Conservation (phyloP, 2,888 invertebrate genomes). For the Leucophenga montana region DNA sequence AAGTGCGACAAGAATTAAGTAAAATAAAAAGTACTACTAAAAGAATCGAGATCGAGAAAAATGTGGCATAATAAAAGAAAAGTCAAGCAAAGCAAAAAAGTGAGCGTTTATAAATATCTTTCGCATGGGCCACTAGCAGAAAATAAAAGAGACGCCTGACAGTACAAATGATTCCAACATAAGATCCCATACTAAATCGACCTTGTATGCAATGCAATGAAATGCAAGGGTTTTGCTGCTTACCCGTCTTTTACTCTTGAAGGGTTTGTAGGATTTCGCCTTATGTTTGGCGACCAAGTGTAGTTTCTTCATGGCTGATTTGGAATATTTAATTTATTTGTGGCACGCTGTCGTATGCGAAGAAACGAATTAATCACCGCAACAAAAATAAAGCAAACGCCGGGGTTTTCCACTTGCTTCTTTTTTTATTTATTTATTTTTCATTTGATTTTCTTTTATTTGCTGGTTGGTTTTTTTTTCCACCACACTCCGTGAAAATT, state of each 20-base stretch:
- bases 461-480: slow-evolving; percentile 3
- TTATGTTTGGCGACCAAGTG: slow-evolving; percentile 64
- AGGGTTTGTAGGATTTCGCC: slow-evolving; percentile 61
- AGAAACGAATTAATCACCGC: slow-evolving; percentile 38
- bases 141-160: neutral
- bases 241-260: slow-evolving; percentile 69
- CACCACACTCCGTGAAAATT: slow-evolving; percentile 44
- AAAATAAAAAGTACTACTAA: no score
- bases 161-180: neutral
- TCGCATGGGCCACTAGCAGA: slow-evolving; percentile 30
- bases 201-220: no score
- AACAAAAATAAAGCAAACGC: slow-evolving; percentile 18
- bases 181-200: neutral
- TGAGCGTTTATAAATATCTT: slow-evolving; percentile 61
- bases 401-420: neutral
- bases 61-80: no score
- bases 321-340: slow-evolving; percentile 1
- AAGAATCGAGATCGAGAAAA: no score
- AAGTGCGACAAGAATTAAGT: no score
- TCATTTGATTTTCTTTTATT: slow-evolving; percentile 17
- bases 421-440: slow-evolving; percentile 12
- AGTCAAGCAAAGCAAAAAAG: slow-evolving; percentile 35
- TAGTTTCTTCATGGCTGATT: slow-evolving; percentile 62
- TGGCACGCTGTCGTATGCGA: neutral
- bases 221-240: slow-evolving; percentile 40